Evolutionary conservation across 2,113 vertebrate species (phyloP).

Genomic region (Camelus bactrianus): DNA sequence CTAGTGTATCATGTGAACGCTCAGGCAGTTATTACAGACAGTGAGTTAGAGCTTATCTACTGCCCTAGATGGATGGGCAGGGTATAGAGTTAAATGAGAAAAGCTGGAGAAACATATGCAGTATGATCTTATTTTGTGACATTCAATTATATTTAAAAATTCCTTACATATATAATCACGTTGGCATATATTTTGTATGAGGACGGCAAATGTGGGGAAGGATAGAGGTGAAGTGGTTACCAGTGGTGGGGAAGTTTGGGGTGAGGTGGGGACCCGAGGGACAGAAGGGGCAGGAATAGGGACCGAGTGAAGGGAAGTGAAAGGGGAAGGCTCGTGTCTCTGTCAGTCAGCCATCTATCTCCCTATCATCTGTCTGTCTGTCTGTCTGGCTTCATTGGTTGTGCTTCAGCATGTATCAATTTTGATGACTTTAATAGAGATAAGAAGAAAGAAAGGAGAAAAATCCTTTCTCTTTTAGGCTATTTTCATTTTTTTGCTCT

Average conservation of each 20-base stretch:
- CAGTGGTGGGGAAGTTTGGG: not conserved
- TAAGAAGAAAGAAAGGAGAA: not conserved
- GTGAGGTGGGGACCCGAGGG: not conserved
- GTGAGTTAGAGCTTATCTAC: not conserved
- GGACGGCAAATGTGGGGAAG: not conserved
- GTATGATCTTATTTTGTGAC: slow-evolving; percentile 20
- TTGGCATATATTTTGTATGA: not conserved
- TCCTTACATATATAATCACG: not conserved
- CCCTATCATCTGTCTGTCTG: not conserved
- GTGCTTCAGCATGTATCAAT: not conserved
- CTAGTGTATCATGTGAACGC: not conserved
- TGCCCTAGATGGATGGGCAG: not conserved
- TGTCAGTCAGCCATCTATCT: too few relatives aligned
- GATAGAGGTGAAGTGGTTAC: not conserved
- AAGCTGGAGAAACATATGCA: slow-evolving; percentile 10
- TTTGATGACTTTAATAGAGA: slow-evolving; percentile 22
- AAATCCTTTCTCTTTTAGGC: not conserved
- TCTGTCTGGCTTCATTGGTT: not conserved
- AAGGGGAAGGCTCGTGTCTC: not conserved
- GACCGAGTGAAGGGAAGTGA: not conserved
- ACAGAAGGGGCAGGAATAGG: not conserved
- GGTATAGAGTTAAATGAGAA: not conserved
- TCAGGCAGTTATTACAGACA: not conserved
- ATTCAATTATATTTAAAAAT: not conserved
- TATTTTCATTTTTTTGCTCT: not conserved